Base-by-base conservation (phyloP, 2,888 invertebrate genomes). In the Arrhopalites spinosus region DNA sequence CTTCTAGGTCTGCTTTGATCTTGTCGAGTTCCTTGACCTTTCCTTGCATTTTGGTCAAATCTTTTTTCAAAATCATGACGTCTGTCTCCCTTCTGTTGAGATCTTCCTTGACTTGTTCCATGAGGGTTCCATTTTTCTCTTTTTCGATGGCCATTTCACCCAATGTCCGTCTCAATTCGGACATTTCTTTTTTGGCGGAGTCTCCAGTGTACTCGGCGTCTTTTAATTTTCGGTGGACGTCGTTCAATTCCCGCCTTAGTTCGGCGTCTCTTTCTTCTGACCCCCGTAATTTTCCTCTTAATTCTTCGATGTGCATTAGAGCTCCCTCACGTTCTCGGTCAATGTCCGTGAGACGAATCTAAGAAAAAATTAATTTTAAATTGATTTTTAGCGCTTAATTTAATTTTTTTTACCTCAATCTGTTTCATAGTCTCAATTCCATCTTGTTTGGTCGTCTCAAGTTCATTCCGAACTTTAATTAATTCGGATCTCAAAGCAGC, bases 41-140 rank as follows among this genome's bases (percentile, higher is more conserved):
- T 77, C 86, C 85, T 74, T 84, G 85, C 56, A 83, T 82, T 84
- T 96, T 96, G 83, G 95, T 95, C 23, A 96, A 86, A 5, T 91
- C 90, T 47, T 96, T 87, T 7, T 90, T 91, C 70, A 94, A 91
- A 83, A 95, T 95, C 1, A 94, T 88, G 82, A 94, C 91, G 83
- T 96, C 95, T 72, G 91, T 90, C 85, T 97, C 96, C 0, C 91
- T 90, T 69, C 92, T 89, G 86, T 96, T 96, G 0, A 95, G 90
- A 84, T 94, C 93, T 78, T 93, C 93, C 17, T 96, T 88, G 76
- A 96, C 87, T 81, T 96, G 96, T 83, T 94, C 93, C 83, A 95
- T 93, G 68, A 92, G 91, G 79, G 89, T 90, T 83, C 90, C 91
- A 83, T 94, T 93, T 85, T 95, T 94, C 85, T 96, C 96, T 78